Conservation (phyloP, 2,888 invertebrate species). For the Sussaba pulchella region DNA sequence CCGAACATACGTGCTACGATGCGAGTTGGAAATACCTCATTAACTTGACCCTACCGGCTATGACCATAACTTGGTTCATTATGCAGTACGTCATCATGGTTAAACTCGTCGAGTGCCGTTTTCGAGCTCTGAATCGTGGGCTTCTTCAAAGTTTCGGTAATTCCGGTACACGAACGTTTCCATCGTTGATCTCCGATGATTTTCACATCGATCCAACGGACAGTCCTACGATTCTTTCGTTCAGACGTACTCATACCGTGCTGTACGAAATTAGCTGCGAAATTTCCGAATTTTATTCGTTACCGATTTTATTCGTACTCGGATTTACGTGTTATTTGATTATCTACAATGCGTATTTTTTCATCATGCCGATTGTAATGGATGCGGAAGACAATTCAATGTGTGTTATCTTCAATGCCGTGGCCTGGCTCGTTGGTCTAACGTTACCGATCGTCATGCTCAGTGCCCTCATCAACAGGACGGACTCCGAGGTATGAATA, state of each 20-base stretch:
- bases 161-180: not conserved
- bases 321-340: slow-evolving; percentile 13
- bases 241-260: slow-evolving; percentile 48
- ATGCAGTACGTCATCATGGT: slow-evolving; percentile 63
- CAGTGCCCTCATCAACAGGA: slow-evolving; percentile 30
- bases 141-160: not conserved
- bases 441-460: slow-evolving; percentile 73
- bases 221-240: slow-evolving; percentile 23
- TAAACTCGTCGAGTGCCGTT: slow-evolving; percentile 43
- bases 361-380: slow-evolving; percentile 26
- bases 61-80: slow-evolving; percentile 37
- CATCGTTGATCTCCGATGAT: too few species aligned
- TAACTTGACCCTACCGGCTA: slow-evolving; percentile 25
- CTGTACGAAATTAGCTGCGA: slow-evolving; percentile 61
- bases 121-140: slow-evolving; percentile 50
- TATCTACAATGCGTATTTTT: slow-evolving; percentile 51
- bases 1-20: not conserved
- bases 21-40: not conserved
- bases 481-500: slow-evolving; percentile 35
- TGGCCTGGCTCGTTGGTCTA: not conserved
- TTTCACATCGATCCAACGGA: not conserved
- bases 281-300: slow-evolving; percentile 66
- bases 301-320: slow-evolving; percentile 53
- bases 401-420: not conserved
- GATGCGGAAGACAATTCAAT: not conserved